Conservation (phyloP, 2,113 vertebrate species). For the Cairina moschata region DNA sequence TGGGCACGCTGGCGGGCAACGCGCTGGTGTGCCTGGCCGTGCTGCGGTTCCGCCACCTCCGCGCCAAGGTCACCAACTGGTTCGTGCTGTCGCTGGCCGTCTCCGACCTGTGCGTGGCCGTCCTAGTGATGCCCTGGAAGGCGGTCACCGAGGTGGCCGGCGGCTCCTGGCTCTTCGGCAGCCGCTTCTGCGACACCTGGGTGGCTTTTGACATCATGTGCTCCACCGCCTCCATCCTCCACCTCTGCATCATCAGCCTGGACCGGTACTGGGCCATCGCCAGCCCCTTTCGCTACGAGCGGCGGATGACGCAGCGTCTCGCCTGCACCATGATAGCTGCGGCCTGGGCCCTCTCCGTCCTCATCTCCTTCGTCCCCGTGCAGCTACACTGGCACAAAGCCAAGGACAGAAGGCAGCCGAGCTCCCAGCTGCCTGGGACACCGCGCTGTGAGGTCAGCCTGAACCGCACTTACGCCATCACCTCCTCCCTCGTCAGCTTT, state of each 20-base stretch:
- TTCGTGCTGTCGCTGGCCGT: slow-evolving; percentile 84
- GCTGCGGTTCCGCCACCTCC: slow-evolving; percentile 76
- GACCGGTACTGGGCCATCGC: slow-evolving; percentile 86
- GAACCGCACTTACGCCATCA: slow-evolving; percentile 81
- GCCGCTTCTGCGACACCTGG: slow-evolving; percentile 81
- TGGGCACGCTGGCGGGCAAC: slow-evolving; percentile 82
- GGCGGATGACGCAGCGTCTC: slow-evolving; percentile 79
- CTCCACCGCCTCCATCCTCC: slow-evolving; percentile 83
- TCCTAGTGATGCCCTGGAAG: slow-evolving; percentile 86
- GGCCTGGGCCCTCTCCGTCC: slow-evolving; percentile 82
- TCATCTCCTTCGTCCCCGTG: slow-evolving; percentile 84
- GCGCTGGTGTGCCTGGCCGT: slow-evolving; percentile 78
- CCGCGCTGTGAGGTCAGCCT: slow-evolving; percentile 80
- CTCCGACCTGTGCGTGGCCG: slow-evolving; percentile 83
- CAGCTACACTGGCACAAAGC: slow-evolving; percentile 84
- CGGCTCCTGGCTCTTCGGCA: slow-evolving; percentile 78
- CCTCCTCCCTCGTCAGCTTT: slow-evolving; percentile 77
- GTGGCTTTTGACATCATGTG: slow-evolving; percentile 87
- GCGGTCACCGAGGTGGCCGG: slow-evolving; percentile 78
- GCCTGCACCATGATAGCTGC: slow-evolving; percentile 81
- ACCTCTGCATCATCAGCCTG: slow-evolving; percentile 86
- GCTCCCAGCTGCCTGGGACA: neutral
- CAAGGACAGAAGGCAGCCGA: neutral
- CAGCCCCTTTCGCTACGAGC: slow-evolving; percentile 82
- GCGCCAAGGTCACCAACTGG: slow-evolving; percentile 84